Evolutionary conservation across 2,888 invertebrate species (phyloP).

Genomic region (Cephus spinipes): DNA sequence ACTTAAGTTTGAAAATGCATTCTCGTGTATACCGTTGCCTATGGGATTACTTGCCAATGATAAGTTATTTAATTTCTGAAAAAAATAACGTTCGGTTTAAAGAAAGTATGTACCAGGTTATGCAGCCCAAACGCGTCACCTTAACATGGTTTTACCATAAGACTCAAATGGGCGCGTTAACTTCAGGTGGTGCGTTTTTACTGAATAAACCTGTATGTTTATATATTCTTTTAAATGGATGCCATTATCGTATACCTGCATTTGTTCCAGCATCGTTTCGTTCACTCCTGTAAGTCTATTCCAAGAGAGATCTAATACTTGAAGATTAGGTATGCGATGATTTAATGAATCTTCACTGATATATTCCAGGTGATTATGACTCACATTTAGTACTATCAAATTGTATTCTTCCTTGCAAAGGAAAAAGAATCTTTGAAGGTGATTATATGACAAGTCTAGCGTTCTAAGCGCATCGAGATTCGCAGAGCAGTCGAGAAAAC

Average conservation of each 20-base stretch:
- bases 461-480: constrained; percentile 85
- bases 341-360: constrained; percentile 70
- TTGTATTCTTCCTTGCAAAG: constrained; percentile 88
- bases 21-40: constrained; percentile 55
- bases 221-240: neutral
- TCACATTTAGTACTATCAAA: constrained; percentile 85
- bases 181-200: no score
- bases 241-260: constrained; percentile 46
- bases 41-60: constrained; percentile 59
- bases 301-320: constrained; percentile 56
- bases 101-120: neutral
- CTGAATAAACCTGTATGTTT: no score
- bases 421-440: constrained; percentile 69
- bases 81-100: neutral
- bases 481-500: constrained; percentile 67
- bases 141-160: no score
- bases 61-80: constrained; percentile 53
- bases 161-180: no score
- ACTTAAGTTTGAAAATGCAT: constrained; percentile 51
- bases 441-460: constrained; percentile 87
- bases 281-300: constrained; percentile 56
- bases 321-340: constrained; percentile 53
- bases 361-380: constrained; percentile 85
- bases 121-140: no score
- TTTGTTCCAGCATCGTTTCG: constrained; percentile 59